phyloP scores from a whole-genome alignment of 1,140 invertebrate species.

The Apis cerana region DNA sequence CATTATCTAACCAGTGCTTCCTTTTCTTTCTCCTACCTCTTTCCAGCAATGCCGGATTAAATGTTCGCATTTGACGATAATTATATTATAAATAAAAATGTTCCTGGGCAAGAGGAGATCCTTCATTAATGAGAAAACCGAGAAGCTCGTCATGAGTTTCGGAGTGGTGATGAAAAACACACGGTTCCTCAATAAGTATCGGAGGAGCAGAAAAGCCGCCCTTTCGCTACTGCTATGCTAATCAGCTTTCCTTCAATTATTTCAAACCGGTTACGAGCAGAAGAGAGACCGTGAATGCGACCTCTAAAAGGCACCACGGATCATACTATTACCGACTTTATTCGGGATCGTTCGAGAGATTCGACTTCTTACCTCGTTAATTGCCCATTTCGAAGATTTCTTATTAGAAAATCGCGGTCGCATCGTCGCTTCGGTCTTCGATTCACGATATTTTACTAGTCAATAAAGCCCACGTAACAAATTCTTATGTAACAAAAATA shows the following conservation, averaged over 20 bases:
- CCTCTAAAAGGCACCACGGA: not conserved
- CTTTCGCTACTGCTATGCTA: slow-evolving; percentile 34
- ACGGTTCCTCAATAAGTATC: slow-evolving; percentile 14
- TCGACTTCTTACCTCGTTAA: slow-evolving; percentile 17
- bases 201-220: slow-evolving; percentile 7
- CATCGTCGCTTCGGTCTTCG: not conserved
- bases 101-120: slow-evolving; percentile 24
- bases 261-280: slow-evolving; percentile 3
- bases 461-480: not conserved
- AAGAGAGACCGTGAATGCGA: slow-evolving; percentile 10
- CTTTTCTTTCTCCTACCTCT: slow-evolving; percentile 42
- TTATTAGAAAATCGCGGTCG: slow-evolving; percentile 7
- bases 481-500: not conserved
- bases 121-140: slow-evolving; percentile 61
- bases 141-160: slow-evolving; percentile 20
- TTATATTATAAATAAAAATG: slow-evolving; percentile 61
- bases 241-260: slow-evolving; percentile 64
- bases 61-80: slow-evolving; percentile 57
- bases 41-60: slow-evolving; percentile 46
- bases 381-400: slow-evolving; percentile 1
- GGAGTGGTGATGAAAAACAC: slow-evolving; percentile 50
- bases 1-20: slow-evolving; percentile 65
- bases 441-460: not conserved
- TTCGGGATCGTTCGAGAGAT: not conserved
- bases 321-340: slow-evolving; percentile 13